These are phyloP conservation scores for Chymomyza amoena DNA, from an alignment of 2,888 invertebrate species.

Conservation along the genomic window DNA sequence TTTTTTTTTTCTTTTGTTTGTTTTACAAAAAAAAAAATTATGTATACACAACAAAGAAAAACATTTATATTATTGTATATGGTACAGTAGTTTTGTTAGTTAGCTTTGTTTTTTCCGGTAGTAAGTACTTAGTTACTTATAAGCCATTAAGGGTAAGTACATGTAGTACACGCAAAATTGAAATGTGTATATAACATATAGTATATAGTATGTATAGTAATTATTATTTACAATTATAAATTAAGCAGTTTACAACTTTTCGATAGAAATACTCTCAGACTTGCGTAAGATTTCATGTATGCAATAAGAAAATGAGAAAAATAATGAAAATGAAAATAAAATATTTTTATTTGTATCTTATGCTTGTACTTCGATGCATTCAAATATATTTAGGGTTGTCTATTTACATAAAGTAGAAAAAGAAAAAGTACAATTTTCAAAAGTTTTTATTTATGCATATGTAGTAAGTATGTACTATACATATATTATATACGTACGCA, in stretches of 20 bases:
- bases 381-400: not conserved
- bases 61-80: slow-evolving; percentile 8
- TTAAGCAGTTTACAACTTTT: slow-evolving; percentile 64
- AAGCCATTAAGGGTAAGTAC: no score
- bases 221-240: slow-evolving; percentile 51
- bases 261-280: slow-evolving; percentile 69
- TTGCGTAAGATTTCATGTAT: slow-evolving; percentile 46
- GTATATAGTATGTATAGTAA: no score
- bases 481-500: slow-evolving; percentile 8
- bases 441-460: no score
- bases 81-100: not conserved
- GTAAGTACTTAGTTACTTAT: no score
- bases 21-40: not conserved
- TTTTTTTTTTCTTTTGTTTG: slow-evolving; percentile 24
- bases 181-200: no score
- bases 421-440: not conserved
- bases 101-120: not conserved
- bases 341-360: not conserved
- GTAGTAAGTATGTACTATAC: no score
- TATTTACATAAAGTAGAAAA: not conserved
- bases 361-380: slow-evolving; percentile 19
- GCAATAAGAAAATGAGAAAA: not conserved
- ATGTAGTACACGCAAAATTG: no score
- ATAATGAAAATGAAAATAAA: no score
- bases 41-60: slow-evolving; percentile 8